Evolutionary conservation across 2,797 vertebrate genomes (phyloP), one percentile per base, ranked within the genome.

Genomic region (Aeoliscus strigatus): DNA sequence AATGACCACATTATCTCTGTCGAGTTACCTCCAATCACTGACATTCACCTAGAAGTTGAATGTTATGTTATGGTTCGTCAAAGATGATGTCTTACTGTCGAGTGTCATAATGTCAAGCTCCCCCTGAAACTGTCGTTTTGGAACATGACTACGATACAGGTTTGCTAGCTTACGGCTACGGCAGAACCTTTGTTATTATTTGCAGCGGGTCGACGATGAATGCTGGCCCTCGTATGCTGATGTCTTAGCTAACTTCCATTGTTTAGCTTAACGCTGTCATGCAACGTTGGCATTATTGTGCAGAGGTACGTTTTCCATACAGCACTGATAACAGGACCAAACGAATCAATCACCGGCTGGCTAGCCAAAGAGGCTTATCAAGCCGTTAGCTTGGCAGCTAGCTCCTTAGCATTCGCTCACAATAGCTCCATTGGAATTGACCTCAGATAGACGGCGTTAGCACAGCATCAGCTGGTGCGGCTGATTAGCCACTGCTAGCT

Each of bases 131-230:
- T 51, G 43, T 41, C 18, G 38, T 61, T 54, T 69, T 16, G 16
- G 41, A 26, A 45, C 35, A 51, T 41, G 24, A 50, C 58, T 65
- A 51, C 53, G 60, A 64, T 60, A 60, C 52, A 48, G 60, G 50
- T 44, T 50, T 38, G 60, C 55, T 70, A 70, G 73, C 59, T 35
- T 52, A 64, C 46, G 40, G 41, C 14, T 14, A 56, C 56, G 15
- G 32, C 46, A 52, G 46, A 63, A 71, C 62, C 79, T 81, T 83
- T 83, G 79, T 83, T 83, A 65, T 82, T 81, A 73, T 79, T 60
- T 60, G 68, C 51, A 58, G 39, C 33, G 29, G 40, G 13, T 66
- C 63, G 62, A 79, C 75, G 74, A 49, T 63, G 42, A 46, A 48
- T 18, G 60, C 46, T 70, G 58, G 10, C 56, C 28, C 21, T 56